These are phyloP conservation scores for Eriosoma lanigerum DNA, from an alignment of 1,140 invertebrate species.

Conservation along the genomic window DNA sequence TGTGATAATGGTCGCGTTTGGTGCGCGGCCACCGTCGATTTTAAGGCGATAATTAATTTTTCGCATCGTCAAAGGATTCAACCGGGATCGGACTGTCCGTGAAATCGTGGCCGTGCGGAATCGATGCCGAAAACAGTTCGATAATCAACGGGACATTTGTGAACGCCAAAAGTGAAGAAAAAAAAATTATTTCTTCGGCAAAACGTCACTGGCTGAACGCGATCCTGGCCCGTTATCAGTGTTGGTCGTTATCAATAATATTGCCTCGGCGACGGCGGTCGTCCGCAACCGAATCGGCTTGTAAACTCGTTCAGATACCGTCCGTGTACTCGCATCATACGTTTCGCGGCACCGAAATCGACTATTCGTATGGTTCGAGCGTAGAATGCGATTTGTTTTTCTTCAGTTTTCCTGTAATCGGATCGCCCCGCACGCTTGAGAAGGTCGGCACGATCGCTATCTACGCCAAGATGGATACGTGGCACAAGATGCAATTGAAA, in stretches of 20 bases:
- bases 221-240: neutral
- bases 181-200: neutral
- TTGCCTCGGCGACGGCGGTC: neutral
- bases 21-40: too few relatives aligned
- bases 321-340: neutral
- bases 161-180: too few relatives aligned
- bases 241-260: neutral
- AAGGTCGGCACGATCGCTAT: neutral
- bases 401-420: neutral
- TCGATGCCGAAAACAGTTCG: neutral
- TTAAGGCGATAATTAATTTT: neutral
- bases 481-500: constrained; percentile 24
- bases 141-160: too few relatives aligned
- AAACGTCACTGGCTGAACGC: neutral
- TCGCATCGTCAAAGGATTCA: neutral
- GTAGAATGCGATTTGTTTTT: constrained; percentile 17
- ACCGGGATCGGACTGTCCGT: neutral
- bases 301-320: neutral
- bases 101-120: neutral
- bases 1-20: constrained; percentile 7
- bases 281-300: neutral
- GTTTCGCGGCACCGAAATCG: neutral
- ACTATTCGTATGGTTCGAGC: neutral
- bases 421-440: neutral
- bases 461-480: constrained; percentile 5